Evolutionary conservation across 2,888 invertebrate genomes (phyloP), one percentile per base, ranked within the genome.

Genomic region (Epirrhoe tristata): DNA sequence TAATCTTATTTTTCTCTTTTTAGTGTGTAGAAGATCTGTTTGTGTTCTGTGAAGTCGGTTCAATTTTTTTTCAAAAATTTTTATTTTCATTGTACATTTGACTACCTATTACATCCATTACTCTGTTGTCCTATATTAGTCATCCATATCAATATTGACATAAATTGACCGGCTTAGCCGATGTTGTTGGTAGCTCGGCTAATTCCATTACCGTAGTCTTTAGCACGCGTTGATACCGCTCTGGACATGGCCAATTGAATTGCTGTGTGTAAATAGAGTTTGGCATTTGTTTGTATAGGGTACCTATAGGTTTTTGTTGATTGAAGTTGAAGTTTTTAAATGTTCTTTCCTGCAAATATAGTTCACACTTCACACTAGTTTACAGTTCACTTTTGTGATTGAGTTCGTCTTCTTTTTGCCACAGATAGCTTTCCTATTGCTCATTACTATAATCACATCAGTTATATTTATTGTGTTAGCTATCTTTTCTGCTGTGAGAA

Each of bases 141-240:
- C 54, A 46, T n/a, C 6, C 43, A 52, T 68, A 66, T 68, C 62
- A 68, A 67, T 69, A 68, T 72, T 67, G 67, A 58, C 51, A 66
- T 56, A 43, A 60, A 60, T 70, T 68, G 66, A 57, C 67, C 58
- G 57, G 63, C 24, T 50, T 36, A 57, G 43, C 31, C 16, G 53
- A 10, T 16, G 6, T 53, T 66, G 53, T 60, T 61, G 31, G 58
- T 24, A 50, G 71, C 66, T 51, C 52, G 31, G 60, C 63, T 76
- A 79, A 78, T 76, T 62, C 76, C 77, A 78, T 77, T 77, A 77
- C 70, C 66, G 70, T 68, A 72, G 72, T 75, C 74, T 73, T 76
- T 74, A 76, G 62, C 67, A 65, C 71, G 74, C 71, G 76, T 73
- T 78, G 75, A 78, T 75, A 76, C 74, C 70, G 43, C 43, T 74